Percentiles rank a stretch among this genome's conserved stretches.
Conservation (phyloP, 37 sponge, comb jelly and placozoan genomes). For the Agelas oroides region DNA sequence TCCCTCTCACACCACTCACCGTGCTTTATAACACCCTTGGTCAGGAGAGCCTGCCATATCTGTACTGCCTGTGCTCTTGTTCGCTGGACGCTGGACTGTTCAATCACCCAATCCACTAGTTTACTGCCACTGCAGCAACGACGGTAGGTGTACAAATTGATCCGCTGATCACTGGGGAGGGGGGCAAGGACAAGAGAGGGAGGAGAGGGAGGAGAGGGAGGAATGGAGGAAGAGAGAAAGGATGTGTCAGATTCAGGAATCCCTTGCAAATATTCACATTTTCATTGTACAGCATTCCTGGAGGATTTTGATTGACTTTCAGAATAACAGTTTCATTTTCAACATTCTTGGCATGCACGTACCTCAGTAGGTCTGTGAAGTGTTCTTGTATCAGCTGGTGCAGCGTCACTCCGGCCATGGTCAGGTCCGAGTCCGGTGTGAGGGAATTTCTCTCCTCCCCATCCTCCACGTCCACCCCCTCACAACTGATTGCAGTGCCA, state of each 20-base stretch:
- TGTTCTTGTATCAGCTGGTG: conserved; percentile 65
- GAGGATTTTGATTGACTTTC: no score
- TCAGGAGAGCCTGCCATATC: conserved; percentile 90
- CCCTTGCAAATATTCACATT: no score
- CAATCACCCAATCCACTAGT: conserved; percentile 83
- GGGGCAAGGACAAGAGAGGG: no score
- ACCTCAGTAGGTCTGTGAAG: conserved; percentile 54
- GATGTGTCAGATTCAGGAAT: no score
- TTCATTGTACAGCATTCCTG: no score
- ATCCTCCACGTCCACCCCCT: background rate
- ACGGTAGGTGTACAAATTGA: conserved; percentile 69
- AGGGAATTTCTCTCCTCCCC: conserved; percentile 1
- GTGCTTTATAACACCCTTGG: conserved; percentile 78
- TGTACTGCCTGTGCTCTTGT: conserved; percentile 73
- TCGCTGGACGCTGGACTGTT: conserved; percentile 49
- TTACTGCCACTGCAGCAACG: conserved; percentile 73
- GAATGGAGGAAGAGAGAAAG: no score
- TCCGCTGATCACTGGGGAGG: conserved; percentile 26
- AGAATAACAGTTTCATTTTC: no score
- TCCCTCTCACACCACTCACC: conserved; percentile 38
- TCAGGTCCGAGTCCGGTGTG: conserved; percentile 46
- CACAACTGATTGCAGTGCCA: conserved; percentile 64
- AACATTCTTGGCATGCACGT: no score
- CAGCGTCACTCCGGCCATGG: conserved; percentile 55
- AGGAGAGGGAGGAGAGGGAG: no score